Conservation (phyloP, 2,113 vertebrate genomes). For the Condylura cristata region DNA sequence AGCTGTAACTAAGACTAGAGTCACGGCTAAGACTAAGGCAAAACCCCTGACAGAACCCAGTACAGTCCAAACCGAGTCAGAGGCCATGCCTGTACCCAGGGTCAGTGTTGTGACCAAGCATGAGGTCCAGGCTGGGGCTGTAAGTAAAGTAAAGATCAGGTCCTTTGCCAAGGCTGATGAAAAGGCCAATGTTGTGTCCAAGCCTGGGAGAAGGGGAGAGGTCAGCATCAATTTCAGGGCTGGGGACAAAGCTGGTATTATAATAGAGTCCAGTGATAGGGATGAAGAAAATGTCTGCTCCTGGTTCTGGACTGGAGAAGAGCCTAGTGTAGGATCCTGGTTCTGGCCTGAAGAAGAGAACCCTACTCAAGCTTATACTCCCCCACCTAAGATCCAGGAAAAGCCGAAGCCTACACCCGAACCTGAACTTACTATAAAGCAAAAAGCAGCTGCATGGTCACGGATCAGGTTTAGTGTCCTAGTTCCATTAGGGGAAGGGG, state of each 20-base stretch:
- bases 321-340: constrained; percentile 74
- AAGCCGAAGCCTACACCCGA: background rate
- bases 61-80: constrained; percentile 31
- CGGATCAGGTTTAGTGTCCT: constrained; percentile 72
- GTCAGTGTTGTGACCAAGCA: constrained; percentile 28
- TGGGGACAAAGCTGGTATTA: constrained; percentile 37
- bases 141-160: background rate
- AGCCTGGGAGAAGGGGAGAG: constrained; percentile 21
- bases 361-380: constrained; percentile 62
- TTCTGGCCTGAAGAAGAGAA: constrained; percentile 76
- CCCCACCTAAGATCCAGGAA: constrained; percentile 63
- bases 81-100: background rate
- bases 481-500: constrained; percentile 57
- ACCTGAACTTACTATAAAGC: constrained; percentile 51
- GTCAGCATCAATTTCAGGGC: background rate
- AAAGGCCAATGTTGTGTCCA: background rate
- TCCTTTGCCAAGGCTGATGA: constrained; percentile 10
- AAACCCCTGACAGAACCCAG: background rate
- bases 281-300: constrained; percentile 72
- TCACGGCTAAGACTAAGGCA: constrained; percentile 38
- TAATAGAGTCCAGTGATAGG: constrained; percentile 20
- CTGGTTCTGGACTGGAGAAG: constrained; percentile 76
- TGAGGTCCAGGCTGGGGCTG: constrained; percentile 29
- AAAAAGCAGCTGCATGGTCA: constrained; percentile 68
- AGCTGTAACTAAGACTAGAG: constrained; percentile 31